Base-by-base conservation (phyloP, 2,113 vertebrate species). In the Melospiza melodia region DNA sequence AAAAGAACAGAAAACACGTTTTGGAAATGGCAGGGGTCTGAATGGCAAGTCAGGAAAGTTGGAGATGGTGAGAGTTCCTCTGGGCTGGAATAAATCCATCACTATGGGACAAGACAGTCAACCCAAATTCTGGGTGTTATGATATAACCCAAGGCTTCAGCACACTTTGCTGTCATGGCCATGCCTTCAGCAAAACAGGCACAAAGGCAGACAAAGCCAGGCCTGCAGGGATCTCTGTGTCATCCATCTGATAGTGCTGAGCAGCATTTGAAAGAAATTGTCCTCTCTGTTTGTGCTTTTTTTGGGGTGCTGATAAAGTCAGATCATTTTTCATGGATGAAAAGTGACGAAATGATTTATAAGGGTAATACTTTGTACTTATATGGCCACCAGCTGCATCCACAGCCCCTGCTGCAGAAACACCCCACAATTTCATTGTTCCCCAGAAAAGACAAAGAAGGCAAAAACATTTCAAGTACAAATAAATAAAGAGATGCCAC, bases 51-150 rank as follows among this genome's bases (percentile, higher is more conserved):
- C 62, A 57, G 58, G 6, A 73, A 77, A 77, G 43, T 2, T 62
- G 65, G 35, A 46, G 33, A 37, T 37, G 9, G 10, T 21, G 33
- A 66, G 28, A 66, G 1, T 52, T 89, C 33, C 48, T 84, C 41
- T 18, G 2, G 43, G 6, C 62, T 77, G 68, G n/a, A 88, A 43
- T 52, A 80, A 85, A 85, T 85, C 62, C 6, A 3, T 58, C 82
- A 43, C 23, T 24, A 13, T 1, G 2, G n/a, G 63, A 58, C 18
- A 22, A 44, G 25, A 31, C 6, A 9, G 5, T 11, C 0, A 0
- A 27, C 10, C 63, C 46, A 58, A 10, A 58, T 88, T 78, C 33
- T 72, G 9, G 1, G 59, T 89, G 30, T 31, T 2, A 0, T n/a
- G 55, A 28, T 39, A 19, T 9, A 41, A 82, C n/a, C 31, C 62